phyloP scores from a whole-genome alignment of 2,797 vertebrate species.

The Syngnathus acus region DNA sequence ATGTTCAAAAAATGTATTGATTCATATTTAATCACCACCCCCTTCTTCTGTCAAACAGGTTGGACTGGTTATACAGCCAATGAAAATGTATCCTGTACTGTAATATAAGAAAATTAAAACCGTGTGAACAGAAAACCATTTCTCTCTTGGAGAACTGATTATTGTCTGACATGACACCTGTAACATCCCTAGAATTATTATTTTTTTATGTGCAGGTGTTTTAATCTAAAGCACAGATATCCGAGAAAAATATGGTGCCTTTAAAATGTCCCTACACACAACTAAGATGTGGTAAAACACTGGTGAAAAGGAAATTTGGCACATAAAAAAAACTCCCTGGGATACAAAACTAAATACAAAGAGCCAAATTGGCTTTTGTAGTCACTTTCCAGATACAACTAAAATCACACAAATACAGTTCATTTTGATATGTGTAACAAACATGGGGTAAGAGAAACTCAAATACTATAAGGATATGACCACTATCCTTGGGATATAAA shows the following conservation, averaged over 20 bases:
- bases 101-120: constrained; percentile 10
- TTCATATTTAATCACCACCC: constrained; percentile 26
- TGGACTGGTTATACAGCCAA: constrained; percentile 44
- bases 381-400: constrained; percentile 42
- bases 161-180: too few species aligned
- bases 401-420: constrained; percentile 38
- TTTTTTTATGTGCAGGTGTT: background rate
- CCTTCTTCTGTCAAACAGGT: constrained; percentile 24
- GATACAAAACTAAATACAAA: constrained; percentile 27
- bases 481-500: constrained; percentile 35
- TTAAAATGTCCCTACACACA: constrained; percentile 20
- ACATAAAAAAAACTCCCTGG: constrained; percentile 29
- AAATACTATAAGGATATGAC: constrained; percentile 39
- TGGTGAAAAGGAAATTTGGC: constrained; percentile 23
- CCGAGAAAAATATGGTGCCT: constrained; percentile 2
- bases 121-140: constrained; percentile 10
- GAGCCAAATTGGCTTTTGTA: constrained; percentile 31
- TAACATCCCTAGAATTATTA: too few species aligned
- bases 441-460: constrained; percentile 22
- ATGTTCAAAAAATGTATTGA: constrained; percentile 52
- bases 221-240: background rate
- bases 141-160: too few species aligned
- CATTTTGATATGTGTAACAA: constrained; percentile 53
- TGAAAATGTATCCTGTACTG: constrained; percentile 35
- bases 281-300: constrained; percentile 15